Evolutionary conservation across 1,140 invertebrate genomes (phyloP).

Genomic region (Dendrolimus punctatus): DNA sequence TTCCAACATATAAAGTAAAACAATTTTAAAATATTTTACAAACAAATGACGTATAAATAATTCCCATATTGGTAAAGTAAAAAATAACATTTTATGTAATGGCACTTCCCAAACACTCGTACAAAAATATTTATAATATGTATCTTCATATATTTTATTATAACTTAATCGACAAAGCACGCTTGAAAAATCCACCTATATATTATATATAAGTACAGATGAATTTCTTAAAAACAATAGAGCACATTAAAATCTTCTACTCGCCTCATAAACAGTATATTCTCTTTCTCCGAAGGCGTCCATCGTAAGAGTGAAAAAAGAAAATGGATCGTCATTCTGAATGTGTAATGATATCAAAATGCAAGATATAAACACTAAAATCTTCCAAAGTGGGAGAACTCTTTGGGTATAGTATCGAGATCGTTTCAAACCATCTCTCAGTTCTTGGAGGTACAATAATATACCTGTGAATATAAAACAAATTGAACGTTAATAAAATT

Average conservation of each 20-base stretch:
- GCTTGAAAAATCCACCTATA: too few species aligned
- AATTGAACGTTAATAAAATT: too few species aligned
- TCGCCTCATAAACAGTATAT: constrained; percentile 82
- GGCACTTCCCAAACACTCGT: too few species aligned
- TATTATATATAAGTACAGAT: too few species aligned
- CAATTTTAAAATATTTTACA: too few species aligned
- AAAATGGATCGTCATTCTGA: constrained; percentile 79
- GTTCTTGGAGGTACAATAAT: constrained; percentile 68
- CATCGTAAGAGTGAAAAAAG: constrained; percentile 81
- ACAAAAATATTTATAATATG: too few species aligned
- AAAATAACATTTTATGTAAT: too few species aligned
- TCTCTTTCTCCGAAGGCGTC: constrained; percentile 82
- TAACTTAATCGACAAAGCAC: too few species aligned
- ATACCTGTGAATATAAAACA: constrained; percentile 18
- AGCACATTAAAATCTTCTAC: constrained; percentile 3
- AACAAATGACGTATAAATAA: too few species aligned
- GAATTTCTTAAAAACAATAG: neutral
- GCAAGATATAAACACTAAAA: constrained; percentile 82
- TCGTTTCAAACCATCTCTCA: constrained; percentile 79
- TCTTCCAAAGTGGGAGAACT: constrained; percentile 91
- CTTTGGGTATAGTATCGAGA: constrained; percentile 91
- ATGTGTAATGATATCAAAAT: constrained; percentile 80
- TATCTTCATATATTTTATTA: too few species aligned
- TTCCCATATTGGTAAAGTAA: too few species aligned
- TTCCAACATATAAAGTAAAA: too few species aligned